Base-by-base conservation (phyloP, 2,888 invertebrate species). In the Zootermopsis nevadensis region DNA sequence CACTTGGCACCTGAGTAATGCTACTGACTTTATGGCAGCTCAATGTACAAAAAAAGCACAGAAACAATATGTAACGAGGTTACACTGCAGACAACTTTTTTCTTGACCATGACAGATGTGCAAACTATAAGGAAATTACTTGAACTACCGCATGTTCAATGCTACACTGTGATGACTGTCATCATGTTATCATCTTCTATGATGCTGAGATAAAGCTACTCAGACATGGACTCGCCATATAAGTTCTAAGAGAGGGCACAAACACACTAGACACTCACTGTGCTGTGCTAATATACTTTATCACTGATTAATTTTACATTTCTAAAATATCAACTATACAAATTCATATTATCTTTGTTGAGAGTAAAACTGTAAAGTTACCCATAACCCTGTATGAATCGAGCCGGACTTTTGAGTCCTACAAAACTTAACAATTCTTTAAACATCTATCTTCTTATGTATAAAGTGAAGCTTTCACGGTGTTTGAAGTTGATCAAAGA, bases 311-410 rank as follows among this genome's bases (percentile, higher is more conserved):
- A 27, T 31, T 76, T 48, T 42, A 76, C 76, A 76, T 76, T 35
- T 79, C 38, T 79, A 79, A 66, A 79, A 79, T 79, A 79, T 77
- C 48, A 77, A n/a, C 79, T 79, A 79, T 66, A 33, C 55, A 77
- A 77, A 77, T 42, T 77, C 31, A 53, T 77, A 53, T 30, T 48
- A 53, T 55, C 77, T 77, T 77, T 77, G 77, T 66, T 79, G 60
- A 79, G 79, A 79, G 79, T 79, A 79, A 60, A 79, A 60, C 79
- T 79, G 60, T 35, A 35, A 60, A 79, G 79, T 79, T 79, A 79
- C 79, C 79, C 79, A 79, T 60, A 79, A 79, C 79, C 79, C 79
- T 79, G 79, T 79, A 35, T 79, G 60, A 79, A 79, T 66, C 79
- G 79, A 79, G 79, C 79, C 38, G 38, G 74, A 74, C 42, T 74